Conservation (phyloP, 2,888 invertebrate species). For the Abrostola triplasia region DNA sequence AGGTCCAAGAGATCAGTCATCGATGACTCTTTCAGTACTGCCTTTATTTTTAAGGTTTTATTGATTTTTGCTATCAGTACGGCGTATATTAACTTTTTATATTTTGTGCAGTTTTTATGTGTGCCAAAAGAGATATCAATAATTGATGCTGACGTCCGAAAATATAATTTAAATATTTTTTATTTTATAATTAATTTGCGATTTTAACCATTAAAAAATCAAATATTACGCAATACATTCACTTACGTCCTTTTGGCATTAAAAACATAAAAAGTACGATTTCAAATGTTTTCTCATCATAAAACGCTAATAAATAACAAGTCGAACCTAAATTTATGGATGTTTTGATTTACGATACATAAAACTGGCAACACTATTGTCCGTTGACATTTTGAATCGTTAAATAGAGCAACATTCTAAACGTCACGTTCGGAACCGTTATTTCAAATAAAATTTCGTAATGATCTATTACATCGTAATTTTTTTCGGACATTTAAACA, state of each 20-base stretch:
- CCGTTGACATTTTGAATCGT: constrained; percentile 76
- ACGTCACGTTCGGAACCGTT: constrained; percentile 82
- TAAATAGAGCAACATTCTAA: constrained; percentile 82
- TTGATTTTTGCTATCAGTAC: too few species aligned
- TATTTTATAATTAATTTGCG: not conserved
- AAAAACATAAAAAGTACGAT: constrained; percentile 42
- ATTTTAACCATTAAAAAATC: not conserved
- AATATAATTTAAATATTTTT: too few species aligned
- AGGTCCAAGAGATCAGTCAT: too few species aligned
- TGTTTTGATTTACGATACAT: constrained; percentile 78
- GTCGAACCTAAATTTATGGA: constrained; percentile 75
- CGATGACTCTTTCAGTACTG: too few species aligned
- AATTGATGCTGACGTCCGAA: too few species aligned
- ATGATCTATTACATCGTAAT: constrained; percentile 65
- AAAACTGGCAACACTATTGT: constrained; percentile 81
- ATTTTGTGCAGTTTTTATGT: too few species aligned
- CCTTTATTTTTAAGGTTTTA: too few species aligned
- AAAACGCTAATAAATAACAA: constrained; percentile 64
- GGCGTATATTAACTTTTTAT: too few species aligned
- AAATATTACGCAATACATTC: not conserved
- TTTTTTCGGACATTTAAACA: constrained; percentile 49
- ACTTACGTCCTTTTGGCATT: constrained; percentile 39
- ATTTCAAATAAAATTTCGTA: constrained; percentile 72
- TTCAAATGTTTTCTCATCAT: constrained; percentile 70
- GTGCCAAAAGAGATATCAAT: too few species aligned